Base-by-base conservation (phyloP, 2,113 vertebrate species). In the Chrysochloris asiatica region DNA sequence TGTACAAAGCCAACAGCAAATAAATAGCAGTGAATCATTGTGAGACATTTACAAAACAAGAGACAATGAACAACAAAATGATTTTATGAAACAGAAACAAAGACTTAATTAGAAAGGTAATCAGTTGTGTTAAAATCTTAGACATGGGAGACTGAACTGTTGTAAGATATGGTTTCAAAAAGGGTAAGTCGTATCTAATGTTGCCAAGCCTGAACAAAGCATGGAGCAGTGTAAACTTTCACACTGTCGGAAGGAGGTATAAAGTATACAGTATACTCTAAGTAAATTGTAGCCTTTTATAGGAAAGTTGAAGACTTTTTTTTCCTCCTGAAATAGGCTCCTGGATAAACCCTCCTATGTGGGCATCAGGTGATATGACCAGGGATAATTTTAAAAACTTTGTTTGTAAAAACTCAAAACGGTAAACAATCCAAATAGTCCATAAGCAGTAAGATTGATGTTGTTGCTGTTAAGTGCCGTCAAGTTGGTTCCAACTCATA, bases 341-440 rank as follows among this genome's bases (percentile, higher is more conserved):
- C 9, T 48, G 85, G 24, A 87, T 59, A n/a, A n/a, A 80, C 67
- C 56, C 28, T 75, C 48, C 24, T 28, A 78, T 17, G 4, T 38
- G 10, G 67, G 24, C 11, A 30, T 86, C 19, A 65, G 33, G 41
- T 71, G 22, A 71, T 56, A 83, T 28, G 22, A 33, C 36, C 22
- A n/a, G 50, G 17, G 50, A 71, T 86, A 84, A 5, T 33, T 78
- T 88, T 86, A 92, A 50, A 36, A 88, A 78, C 69, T 63, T 67
- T 73, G 28, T 80, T 41, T 89, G 41, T 85, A 63, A 71, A 92
- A 86, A 21, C 79, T 81, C 82, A 79, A 92, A 67, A 56, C 41
- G 78, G 26, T 56, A 85, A 93, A 21, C n/a, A 28, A 63, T 79
- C 48, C 26, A 63, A 30, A 82, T 61, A 33, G 78, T 30, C 56